Percentiles rank a stretch among this genome's conserved stretches.
Evolutionary conservation across 2,888 invertebrate genomes (phyloP).

Genomic region (Agriopis marginaria): DNA sequence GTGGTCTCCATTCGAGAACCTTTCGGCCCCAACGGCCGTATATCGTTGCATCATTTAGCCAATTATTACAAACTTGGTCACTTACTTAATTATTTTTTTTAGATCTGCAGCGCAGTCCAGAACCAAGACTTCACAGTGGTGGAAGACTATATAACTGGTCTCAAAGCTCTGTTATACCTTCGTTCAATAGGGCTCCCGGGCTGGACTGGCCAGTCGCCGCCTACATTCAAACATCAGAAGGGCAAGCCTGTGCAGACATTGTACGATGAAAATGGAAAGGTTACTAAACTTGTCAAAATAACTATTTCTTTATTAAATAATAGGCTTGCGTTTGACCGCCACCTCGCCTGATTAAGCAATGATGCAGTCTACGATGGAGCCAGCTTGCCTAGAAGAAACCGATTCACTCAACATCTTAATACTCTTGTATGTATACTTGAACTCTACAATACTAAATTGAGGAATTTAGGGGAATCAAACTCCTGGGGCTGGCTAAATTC

Average conservation of each 20-base stretch:
- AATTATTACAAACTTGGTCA: background rate
- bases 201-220: conserved; percentile 99
- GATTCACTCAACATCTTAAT: too few relatives aligned
- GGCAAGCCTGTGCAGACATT: conserved; percentile 94
- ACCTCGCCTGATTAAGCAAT: too few relatives aligned
- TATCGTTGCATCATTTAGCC: background rate
- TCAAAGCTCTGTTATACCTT: conserved; percentile 95
- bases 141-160: conserved; percentile 96
- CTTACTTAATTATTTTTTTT: conserved; percentile 20
- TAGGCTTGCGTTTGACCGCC: too few relatives aligned
- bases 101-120: conserved; percentile 98
- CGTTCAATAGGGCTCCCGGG: conserved; percentile 88
- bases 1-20: too few relatives aligned
- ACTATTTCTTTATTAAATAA: too few relatives aligned
- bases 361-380: too few relatives aligned
- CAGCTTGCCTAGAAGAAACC: too few relatives aligned
- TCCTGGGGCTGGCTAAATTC: too few relatives aligned
- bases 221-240: conserved; percentile 95
- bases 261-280: conserved; percentile 89
- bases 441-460: too few relatives aligned
- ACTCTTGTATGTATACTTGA: too few relatives aligned
- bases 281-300: conserved; percentile 56
- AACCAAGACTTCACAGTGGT: conserved; percentile 99
- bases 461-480: too few relatives aligned
- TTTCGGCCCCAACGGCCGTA: too few relatives aligned